These are phyloP conservation scores for Amiota mariae DNA, from an alignment of 2,888 invertebrate species.

Conservation along the genomic window DNA sequence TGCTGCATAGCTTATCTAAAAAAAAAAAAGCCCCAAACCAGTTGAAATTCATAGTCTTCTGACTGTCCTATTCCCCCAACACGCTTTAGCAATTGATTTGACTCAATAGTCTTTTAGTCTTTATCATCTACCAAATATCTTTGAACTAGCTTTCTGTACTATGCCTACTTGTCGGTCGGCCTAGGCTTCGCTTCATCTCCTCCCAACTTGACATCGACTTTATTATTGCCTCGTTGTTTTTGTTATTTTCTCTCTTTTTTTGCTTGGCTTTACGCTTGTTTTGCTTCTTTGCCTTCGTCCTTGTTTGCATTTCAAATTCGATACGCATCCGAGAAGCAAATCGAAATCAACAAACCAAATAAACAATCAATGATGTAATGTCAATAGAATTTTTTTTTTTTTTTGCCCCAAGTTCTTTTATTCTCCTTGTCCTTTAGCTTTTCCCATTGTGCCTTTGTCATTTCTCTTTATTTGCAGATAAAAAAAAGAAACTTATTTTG, in stretches of 20 bases:
- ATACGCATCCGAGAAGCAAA: constrained; percentile 58
- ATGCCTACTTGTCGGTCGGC: background rate
- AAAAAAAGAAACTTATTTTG: background rate
- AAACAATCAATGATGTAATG: constrained; percentile 64
- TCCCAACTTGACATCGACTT: background rate
- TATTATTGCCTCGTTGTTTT: background rate
- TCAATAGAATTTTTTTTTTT: constrained; percentile 57
- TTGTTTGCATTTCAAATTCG: constrained; percentile 65
- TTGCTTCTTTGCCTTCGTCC: constrained; percentile 1
- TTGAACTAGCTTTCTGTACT: too few relatives aligned
- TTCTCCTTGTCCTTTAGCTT: background rate
- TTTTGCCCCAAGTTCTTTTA: background rate
- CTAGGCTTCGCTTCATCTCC: background rate
- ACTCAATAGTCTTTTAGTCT: too few relatives aligned
- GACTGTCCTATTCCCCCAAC: too few relatives aligned
- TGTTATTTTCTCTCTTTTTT: background rate
- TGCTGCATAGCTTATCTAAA: background rate
- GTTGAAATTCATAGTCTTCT: background rate
- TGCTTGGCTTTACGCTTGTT: background rate
- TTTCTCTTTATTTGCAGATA: background rate
- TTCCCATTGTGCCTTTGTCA: constrained; percentile 16
- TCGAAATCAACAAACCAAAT: constrained; percentile 65
- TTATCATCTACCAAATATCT: too few relatives aligned
- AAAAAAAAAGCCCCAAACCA: background rate
- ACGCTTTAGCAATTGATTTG: too few relatives aligned